Percentiles rank a stretch among this genome's conserved stretches.
These are phyloP conservation scores for Gallinago solitaria DNA, from an alignment of 2,797 vertebrate genomes.

Conservation along the genomic window DNA sequence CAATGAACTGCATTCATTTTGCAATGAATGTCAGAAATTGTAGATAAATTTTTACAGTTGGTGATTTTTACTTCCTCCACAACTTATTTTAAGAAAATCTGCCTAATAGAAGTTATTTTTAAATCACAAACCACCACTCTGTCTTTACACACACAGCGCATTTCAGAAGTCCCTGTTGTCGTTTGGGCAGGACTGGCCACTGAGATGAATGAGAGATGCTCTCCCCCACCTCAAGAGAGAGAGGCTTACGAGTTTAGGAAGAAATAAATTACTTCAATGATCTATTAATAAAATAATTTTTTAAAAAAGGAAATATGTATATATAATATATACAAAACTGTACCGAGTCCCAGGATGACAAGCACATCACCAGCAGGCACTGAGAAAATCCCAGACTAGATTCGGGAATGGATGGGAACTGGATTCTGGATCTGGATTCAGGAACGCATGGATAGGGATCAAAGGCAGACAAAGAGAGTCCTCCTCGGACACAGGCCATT, in stretches of 20 bases:
- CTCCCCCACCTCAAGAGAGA: background rate
- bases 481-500: background rate
- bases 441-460: background rate
- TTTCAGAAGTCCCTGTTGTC: background rate
- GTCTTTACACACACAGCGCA: background rate
- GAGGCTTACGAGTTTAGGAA: background rate
- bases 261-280: background rate
- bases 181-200: background rate
- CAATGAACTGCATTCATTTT: background rate
- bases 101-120: background rate
- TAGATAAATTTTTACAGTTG: background rate
- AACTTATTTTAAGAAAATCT: background rate
- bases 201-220: background rate
- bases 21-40: background rate
- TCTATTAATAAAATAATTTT: background rate
- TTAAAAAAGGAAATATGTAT: background rate
- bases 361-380: background rate
- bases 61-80: constrained; percentile 17
- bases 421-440: background rate
- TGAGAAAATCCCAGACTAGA: background rate
- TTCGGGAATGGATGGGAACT: background rate
- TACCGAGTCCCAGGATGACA: background rate
- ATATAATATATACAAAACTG: background rate
- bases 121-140: background rate
- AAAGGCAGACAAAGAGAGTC: background rate